Evolutionary conservation across 2,888 invertebrate species (phyloP), one percentile per base, ranked within the genome.

Genomic region (Mimachlamys varia): DNA sequence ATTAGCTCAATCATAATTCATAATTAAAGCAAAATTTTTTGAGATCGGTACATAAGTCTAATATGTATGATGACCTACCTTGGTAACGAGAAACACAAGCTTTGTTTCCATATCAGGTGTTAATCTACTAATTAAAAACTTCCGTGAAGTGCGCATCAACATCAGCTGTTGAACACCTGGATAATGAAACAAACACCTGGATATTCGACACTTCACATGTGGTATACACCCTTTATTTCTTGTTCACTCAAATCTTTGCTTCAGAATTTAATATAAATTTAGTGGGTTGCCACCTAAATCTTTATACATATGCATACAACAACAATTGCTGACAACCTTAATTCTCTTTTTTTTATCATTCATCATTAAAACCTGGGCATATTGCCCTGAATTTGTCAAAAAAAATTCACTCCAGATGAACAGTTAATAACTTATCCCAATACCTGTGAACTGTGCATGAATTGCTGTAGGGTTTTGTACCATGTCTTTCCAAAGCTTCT

Each of bases 61-160:
- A 17, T 53, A 53, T 15, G 19, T 53, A 53, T 53, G 53, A 19
- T 53, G 12, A 58, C 58, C n/a, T 89, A 96, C 96, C 92, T 96
- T 96, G 15, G 96, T 95, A 12, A 98, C 98, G 49, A 99, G 97
- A 96, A 98, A 99, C 22, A 98, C 98, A 89, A 99, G 97, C 97
- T 99, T 99, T 94, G 98, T 98, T 96, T 99, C 99, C 98, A 99
- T 99, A 95, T 99, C 99, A 12, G 98, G 98, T 15, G 99, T 99
- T 49, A 99, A 97, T 93, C 99, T 97, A 37, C 98, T 98, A 95
- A 98, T 98, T 89, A 99, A 97, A 97, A 98, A 99, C 96, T 98
- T 97, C 92, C 98, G 97, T 3, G 98, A 98, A n/a, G 99, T 99
- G 97, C 98, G 97, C 50, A 98, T 98, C 96, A 98, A 98, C 94